Evolutionary conservation across 1,140 invertebrate species (phyloP).

Genomic region (Drosophila paulistorum): DNA sequence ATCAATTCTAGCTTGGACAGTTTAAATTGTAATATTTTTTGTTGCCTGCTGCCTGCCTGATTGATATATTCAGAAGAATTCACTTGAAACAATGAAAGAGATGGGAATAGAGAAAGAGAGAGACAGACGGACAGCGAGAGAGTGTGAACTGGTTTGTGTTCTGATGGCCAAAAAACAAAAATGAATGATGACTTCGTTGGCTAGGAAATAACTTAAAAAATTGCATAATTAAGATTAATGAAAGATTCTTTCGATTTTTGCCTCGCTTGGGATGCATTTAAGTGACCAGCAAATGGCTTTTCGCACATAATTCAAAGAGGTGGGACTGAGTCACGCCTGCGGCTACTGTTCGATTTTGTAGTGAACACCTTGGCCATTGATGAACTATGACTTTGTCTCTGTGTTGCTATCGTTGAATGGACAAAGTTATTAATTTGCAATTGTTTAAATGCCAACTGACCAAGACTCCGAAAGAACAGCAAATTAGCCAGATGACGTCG

Average conservation of each 20-base stretch:
- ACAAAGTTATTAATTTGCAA: slow-evolving; percentile 71
- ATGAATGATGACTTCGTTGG: not conserved
- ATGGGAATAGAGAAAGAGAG: not conserved
- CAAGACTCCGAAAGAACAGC: slow-evolving; percentile 21
- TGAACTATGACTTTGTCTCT: slow-evolving; percentile 51
- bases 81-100: not conserved
- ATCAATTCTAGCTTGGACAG: slow-evolving; percentile 47
- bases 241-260: slow-evolving; percentile 22
- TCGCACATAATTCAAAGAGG: slow-evolving; percentile 17
- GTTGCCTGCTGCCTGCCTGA: no score
- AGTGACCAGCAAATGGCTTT: slow-evolving; percentile 1
- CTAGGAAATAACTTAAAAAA: slow-evolving; percentile 39
- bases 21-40: slow-evolving; percentile 37
- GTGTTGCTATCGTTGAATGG: slow-evolving; percentile 21
- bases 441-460: slow-evolving; percentile 64
- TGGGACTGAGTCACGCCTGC: slow-evolving; percentile 33
- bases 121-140: no score
- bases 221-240: slow-evolving; percentile 47
- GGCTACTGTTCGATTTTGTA: slow-evolving; percentile 45
- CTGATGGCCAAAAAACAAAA: not conserved
- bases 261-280: slow-evolving; percentile 26
- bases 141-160: slow-evolving; percentile 59
- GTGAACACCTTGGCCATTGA: slow-evolving; percentile 33
- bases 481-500: slow-evolving; percentile 52
- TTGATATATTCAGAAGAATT: slow-evolving; percentile 40